Conservation (phyloP, 2,888 invertebrate genomes). For the Trissoscelio sp. region DNA sequence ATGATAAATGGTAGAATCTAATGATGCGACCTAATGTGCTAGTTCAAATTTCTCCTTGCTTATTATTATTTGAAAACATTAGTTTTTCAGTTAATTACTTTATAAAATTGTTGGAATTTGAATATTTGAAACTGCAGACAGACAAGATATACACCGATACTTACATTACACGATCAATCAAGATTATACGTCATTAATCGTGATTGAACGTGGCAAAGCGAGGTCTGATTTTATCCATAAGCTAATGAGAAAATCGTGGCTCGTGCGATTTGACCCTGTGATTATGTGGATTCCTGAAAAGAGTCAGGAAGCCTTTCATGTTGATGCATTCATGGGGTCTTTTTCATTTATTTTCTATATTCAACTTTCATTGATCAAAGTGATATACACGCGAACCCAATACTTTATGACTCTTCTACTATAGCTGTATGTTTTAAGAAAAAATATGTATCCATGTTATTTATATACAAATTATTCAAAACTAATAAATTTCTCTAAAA, state of each 20-base stretch:
- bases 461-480: too few relatives aligned
- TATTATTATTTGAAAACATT: not conserved
- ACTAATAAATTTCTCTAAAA: too few relatives aligned
- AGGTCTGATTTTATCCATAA: conserved; percentile 68
- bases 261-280: conserved; percentile 66
- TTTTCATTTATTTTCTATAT: conserved; percentile 61
- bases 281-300: conserved; percentile 67
- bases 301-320: conserved; percentile 68
- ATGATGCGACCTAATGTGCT: too few relatives aligned
- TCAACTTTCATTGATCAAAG: conserved; percentile 65
- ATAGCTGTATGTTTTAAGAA: conserved; percentile 21
- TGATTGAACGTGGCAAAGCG: conserved; percentile 60
- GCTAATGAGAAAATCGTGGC: conserved; percentile 68
- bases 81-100: conserved; percentile 21
- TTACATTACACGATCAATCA: conserved; percentile 56
- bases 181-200: conserved; percentile 61
- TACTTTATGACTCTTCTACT: conserved; percentile 30
- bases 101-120: not conserved
- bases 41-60: too few relatives aligned
- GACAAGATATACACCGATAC: too few relatives aligned
- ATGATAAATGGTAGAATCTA: too few relatives aligned
- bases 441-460: too few relatives aligned
- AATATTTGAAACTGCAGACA: conserved; percentile 9
- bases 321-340: conserved; percentile 66
- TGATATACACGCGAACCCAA: conserved; percentile 54